Percentiles rank a stretch among this genome's conserved stretches.
Conservation (phyloP, 2,113 vertebrate genomes). For the Ptyas mucosa region DNA sequence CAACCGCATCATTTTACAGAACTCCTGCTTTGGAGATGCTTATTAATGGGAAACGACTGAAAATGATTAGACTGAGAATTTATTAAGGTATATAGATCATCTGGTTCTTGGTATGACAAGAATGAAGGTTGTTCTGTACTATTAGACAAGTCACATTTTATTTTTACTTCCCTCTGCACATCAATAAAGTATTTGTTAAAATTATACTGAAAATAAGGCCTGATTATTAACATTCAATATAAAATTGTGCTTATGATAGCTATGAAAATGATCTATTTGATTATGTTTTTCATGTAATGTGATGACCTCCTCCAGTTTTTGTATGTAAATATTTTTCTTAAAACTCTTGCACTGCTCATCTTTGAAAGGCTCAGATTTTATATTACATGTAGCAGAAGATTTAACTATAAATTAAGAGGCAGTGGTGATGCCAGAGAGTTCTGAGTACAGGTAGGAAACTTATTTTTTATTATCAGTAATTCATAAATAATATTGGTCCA, state of each 20-base stretch:
- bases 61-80: background rate
- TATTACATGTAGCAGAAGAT: background rate
- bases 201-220: background rate
- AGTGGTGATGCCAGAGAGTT: background rate
- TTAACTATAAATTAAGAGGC: background rate
- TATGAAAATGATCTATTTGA: background rate
- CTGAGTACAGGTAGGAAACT: background rate
- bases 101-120: background rate
- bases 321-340: background rate
- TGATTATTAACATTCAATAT: background rate
- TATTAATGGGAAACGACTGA: background rate
- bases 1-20: background rate
- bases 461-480: background rate
- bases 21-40: background rate
- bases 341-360: background rate
- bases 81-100: background rate
- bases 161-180: background rate
- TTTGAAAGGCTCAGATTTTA: background rate
- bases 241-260: background rate
- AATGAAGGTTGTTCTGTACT: background rate
- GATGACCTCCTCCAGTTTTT: background rate
- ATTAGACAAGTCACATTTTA: background rate
- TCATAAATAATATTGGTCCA: background rate
- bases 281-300: background rate
- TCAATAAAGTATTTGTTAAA: background rate